A percentile compares a stretch with the other conserved stretches of the same genome.
Conservation (phyloP, 2,113 vertebrate species). For the Dicerorhinus sumatrensis region DNA sequence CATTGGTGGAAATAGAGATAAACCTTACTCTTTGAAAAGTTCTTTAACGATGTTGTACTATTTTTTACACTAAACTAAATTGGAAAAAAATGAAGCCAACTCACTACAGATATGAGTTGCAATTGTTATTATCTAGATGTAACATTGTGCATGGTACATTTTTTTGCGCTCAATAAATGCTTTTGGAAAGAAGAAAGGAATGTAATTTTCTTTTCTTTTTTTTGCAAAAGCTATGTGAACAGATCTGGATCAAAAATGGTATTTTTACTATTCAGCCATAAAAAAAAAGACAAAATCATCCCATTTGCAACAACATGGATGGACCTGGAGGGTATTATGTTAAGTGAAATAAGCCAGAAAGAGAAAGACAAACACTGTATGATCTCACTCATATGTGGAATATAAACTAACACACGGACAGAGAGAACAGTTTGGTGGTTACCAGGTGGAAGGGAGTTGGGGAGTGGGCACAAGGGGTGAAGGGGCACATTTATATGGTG, state of each 20-base stretch:
- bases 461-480: no score
- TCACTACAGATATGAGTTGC: background rate
- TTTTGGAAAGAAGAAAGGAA: background rate
- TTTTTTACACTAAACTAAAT: conserved; percentile 19
- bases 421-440: no score
- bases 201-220: background rate
- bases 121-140: background rate
- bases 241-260: background rate
- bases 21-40: conserved; percentile 11
- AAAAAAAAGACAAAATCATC: no score
- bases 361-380: no score
- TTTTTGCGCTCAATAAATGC: background rate
- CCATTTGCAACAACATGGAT: no score
- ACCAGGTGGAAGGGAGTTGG: no score
- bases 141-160: background rate
- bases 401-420: no score
- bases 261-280: background rate
- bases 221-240: background rate
- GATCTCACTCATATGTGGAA: no score
- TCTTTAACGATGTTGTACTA: background rate
- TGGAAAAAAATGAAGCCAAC: background rate
- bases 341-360: no score
- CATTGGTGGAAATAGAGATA: background rate
- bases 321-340: no score
- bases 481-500: no score